Conservation (phyloP, 1,140 invertebrate species). For the Micrasema minimum region DNA sequence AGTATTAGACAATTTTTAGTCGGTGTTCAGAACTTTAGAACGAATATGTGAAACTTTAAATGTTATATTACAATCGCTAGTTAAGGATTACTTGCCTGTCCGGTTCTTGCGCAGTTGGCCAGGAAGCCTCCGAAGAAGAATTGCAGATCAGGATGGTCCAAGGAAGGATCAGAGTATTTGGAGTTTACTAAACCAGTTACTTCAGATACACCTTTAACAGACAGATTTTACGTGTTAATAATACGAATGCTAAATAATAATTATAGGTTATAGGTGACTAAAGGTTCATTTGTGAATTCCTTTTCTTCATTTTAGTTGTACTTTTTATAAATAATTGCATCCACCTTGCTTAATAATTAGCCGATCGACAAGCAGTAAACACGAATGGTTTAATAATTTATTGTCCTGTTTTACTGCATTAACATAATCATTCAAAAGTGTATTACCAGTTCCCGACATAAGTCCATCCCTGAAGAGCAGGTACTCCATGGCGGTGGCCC, state of each 20-base stretch:
- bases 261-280: too few species aligned
- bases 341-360: too few species aligned
- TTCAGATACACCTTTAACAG: conserved; percentile 75
- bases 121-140: conserved; percentile 87
- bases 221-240: too few species aligned
- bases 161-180: conserved; percentile 77
- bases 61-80: too few species aligned
- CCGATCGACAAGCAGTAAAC: too few species aligned
- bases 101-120: conserved; percentile 83
- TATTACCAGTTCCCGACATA: conserved; percentile 83
- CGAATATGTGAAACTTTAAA: too few species aligned
- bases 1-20: too few species aligned
- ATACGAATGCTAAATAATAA: too few species aligned
- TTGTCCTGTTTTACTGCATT: background rate
- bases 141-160: conserved; percentile 87
- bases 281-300: too few species aligned
- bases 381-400: background rate
- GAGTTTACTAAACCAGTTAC: conserved; percentile 86
- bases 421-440: background rate
- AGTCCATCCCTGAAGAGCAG: conserved; percentile 84
- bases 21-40: too few species aligned
- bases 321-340: too few species aligned
- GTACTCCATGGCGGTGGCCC: conserved; percentile 90
- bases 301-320: too few species aligned
- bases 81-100: conserved; percentile 65